Percentiles rank a stretch among this genome's conserved stretches.
phyloP scores from a whole-genome alignment of 2,888 invertebrate genomes.

The Acleris holmiana region DNA sequence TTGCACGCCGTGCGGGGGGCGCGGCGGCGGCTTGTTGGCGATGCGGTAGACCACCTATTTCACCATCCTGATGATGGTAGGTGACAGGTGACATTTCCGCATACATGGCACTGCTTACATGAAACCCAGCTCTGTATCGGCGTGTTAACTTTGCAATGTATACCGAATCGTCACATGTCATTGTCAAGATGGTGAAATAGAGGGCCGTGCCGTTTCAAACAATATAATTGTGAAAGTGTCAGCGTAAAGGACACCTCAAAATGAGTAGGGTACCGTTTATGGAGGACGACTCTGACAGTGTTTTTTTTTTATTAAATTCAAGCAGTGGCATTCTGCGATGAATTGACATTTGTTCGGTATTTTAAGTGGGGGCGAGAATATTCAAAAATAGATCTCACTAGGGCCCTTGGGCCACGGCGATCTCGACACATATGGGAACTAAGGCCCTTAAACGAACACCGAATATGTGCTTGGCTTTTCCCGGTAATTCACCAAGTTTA shows the following conservation, averaged over 20 bases:
- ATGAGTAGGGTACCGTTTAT: neutral
- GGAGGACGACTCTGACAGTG: neutral
- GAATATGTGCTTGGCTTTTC: too few species aligned
- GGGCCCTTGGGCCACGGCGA: constrained; percentile 42
- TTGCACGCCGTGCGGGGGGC: neutral
- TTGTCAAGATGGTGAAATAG: too few species aligned
- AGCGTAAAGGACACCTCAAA: neutral
- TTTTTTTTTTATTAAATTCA: neutral
- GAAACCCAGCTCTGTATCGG: too few species aligned
- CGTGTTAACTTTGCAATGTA: too few species aligned
- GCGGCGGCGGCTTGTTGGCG: neutral
- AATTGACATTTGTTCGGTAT: constrained; percentile 32
- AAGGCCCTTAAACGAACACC: constrained; percentile 41
- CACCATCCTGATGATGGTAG: neutral
- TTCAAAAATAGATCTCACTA: constrained; percentile 44
- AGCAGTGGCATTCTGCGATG: neutral
- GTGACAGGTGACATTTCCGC: neutral
- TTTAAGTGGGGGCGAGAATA: constrained; percentile 42
- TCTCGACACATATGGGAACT: constrained; percentile 42
- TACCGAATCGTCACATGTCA: too few species aligned
- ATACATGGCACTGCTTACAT: neutral
- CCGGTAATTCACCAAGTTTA: too few species aligned
- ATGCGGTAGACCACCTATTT: neutral
- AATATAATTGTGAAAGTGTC: neutral
- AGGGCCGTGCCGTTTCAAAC: neutral